A percentile compares a stretch with the other conserved stretches of the same genome.
Evolutionary conservation across 1,140 invertebrate genomes (phyloP).

Genomic region (Drosophila seguyi): DNA sequence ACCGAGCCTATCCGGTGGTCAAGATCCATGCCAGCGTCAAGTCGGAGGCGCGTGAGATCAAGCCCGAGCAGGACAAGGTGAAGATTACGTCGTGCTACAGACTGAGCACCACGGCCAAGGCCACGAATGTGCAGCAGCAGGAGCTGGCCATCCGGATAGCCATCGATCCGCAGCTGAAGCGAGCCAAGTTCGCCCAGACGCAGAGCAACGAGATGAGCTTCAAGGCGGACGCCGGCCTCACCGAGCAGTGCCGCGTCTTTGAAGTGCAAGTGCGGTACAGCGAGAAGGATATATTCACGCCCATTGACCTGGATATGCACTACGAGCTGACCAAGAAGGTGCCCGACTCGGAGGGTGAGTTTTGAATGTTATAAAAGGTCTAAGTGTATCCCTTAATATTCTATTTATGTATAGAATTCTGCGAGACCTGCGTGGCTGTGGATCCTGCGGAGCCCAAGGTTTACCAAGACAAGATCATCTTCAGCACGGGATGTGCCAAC

Average conservation of each 20-base stretch:
- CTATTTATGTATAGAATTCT: slow-evolving; percentile 54
- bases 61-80: slow-evolving; percentile 86
- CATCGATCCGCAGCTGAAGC: slow-evolving; percentile 74
- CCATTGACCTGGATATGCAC: slow-evolving; percentile 84
- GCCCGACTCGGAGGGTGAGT: slow-evolving; percentile 70
- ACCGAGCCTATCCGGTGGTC: slow-evolving; percentile 87
- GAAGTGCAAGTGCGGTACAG: slow-evolving; percentile 74
- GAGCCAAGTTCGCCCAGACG: slow-evolving; percentile 67
- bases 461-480: slow-evolving; percentile 71
- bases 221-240: slow-evolving; percentile 48
- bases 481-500: slow-evolving; percentile 81
- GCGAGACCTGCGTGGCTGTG: slow-evolving; percentile 76
- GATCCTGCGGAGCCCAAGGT: slow-evolving; percentile 81
- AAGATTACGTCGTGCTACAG: slow-evolving; percentile 85
- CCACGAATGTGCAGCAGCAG: slow-evolving; percentile 59
- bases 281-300: slow-evolving; percentile 84
- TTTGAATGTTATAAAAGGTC: rapidly evolving
- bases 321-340: slow-evolving; percentile 77
- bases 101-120: slow-evolving; percentile 69
- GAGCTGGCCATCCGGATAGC: slow-evolving; percentile 66
- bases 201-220: slow-evolving; percentile 70
- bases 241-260: slow-evolving; percentile 65
- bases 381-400: too few species aligned
- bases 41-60: slow-evolving; percentile 86
- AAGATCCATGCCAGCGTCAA: slow-evolving; percentile 85